Evolutionary conservation across 2,888 invertebrate genomes (phyloP), one percentile per base, ranked within the genome.

Genomic region (Mellilla xanthometata): DNA sequence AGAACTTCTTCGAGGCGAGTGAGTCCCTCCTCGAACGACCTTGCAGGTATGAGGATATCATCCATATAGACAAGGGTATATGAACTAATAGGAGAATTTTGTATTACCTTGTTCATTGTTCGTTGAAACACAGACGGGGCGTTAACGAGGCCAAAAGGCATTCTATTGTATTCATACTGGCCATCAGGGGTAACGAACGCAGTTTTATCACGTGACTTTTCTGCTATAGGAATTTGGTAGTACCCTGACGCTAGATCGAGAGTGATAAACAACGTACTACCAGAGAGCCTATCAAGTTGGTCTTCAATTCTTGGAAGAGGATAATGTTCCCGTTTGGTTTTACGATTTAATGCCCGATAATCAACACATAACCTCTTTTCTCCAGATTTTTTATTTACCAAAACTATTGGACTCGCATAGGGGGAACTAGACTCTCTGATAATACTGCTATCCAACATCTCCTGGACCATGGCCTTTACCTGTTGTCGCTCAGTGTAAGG

Each of bases 101-200:
- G 3, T 7, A 28, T 2, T 3, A 28, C 7, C 12, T 28, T 28
- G 6, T 28, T 11, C 2, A 28, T 28, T 1, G 28, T 7, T 8
- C 28, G 2, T 12, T 28, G 28, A 11, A 28, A 28, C 3, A 28
- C 28, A 11, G 28, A 11, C 5, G 28, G 28, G 1, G 28, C 28
- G 12, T 28, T 28, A 2, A 7, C 28, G 2, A 28, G 12, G 1
- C 28, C 12, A 7, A 28, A 28, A 3, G 65, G 62, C 55, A 64
- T 58, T 0, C 56, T 11, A 1, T 43, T 45, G 40, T 52, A 60
- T 10, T 64, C 55, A 10, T 39, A 63, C 2, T 58, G 60, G 0
- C 60, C 62, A 27, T 62, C 61, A 0, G 58, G 56, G 0, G 62
- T 65, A 0, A 65, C 56, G 24, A 66, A 67, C 1, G 58, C 56